phyloP scores from a whole-genome alignment of 2,888 invertebrate species.

The Venusia cambrica region DNA sequence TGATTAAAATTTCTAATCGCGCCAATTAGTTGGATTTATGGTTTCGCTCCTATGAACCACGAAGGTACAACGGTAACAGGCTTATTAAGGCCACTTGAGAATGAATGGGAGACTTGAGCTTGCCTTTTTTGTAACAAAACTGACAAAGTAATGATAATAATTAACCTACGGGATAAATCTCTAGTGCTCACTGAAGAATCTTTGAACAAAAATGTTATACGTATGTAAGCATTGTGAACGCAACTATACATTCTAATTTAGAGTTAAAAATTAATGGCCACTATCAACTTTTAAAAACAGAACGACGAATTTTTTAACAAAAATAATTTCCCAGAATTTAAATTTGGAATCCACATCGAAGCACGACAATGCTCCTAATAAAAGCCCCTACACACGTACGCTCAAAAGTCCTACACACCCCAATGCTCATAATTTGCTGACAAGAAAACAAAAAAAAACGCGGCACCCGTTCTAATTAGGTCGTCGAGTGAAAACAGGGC shows the following conservation, averaged over 20 bases:
- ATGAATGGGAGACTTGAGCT: constrained; percentile 9
- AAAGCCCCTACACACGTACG: constrained; percentile 42
- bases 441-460: constrained; percentile 68
- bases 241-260: neutral
- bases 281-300: neutral
- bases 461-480: constrained; percentile 72
- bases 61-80: constrained; percentile 14
- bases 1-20: constrained; percentile 74
- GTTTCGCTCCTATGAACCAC: constrained; percentile 41
- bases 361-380: constrained; percentile 24
- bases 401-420: constrained; percentile 54
- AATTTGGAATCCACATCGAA: constrained; percentile 26
- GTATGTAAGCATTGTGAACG: neutral
- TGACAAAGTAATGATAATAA: neutral
- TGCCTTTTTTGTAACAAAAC: constrained; percentile 10
- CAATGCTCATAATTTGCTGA: constrained; percentile 67
- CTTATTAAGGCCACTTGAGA: constrained; percentile 17
- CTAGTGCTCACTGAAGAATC: neutral
- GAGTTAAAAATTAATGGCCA: too few relatives aligned
- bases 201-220: too few relatives aligned
- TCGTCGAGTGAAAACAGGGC: constrained; percentile 75
- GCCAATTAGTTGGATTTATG: constrained; percentile 75
- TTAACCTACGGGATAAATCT: neutral
- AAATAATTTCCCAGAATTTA: constrained; percentile 15
- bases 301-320: constrained; percentile 7